Conservation (phyloP, 2,888 invertebrate genomes). For the Zaprionus obscuricornis region DNA sequence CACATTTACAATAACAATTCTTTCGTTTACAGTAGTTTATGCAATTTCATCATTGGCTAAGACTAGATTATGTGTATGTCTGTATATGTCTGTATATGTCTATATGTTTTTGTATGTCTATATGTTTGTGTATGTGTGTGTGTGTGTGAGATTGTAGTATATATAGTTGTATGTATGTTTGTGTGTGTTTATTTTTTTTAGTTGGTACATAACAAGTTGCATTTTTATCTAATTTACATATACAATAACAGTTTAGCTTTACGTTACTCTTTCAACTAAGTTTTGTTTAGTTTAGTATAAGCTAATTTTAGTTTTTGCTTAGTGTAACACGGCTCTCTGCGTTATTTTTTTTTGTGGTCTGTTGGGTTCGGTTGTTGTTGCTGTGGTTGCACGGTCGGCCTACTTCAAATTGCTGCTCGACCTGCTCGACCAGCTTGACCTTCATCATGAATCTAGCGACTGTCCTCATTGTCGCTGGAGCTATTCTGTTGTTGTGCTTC, state of each 20-base stretch:
- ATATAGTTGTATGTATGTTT: constrained; percentile 29
- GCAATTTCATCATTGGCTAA: constrained; percentile 43
- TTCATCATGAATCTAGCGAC: constrained; percentile 65
- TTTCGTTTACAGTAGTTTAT: constrained; percentile 30
- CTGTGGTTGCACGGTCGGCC: constrained; percentile 50
- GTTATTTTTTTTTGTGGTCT: constrained; percentile 12
- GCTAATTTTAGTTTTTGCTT: constrained; percentile 55
- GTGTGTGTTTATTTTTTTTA: constrained; percentile 29
- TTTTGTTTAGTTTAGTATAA: constrained; percentile 30
- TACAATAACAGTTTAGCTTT: constrained; percentile 66
- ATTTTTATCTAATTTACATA: constrained; percentile 67
- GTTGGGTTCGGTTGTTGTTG: constrained; percentile 58
- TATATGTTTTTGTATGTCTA: constrained; percentile 29
- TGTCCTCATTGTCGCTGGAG: constrained; percentile 83
- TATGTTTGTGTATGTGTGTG: constrained; percentile 27
- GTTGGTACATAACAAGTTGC: constrained; percentile 69
- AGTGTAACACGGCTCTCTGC: constrained; percentile 41
- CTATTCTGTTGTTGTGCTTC: constrained; percentile 82
- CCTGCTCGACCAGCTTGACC: background rate
- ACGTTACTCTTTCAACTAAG: constrained; percentile 36
- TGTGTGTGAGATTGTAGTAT: constrained; percentile 24
- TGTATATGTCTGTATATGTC: constrained; percentile 30
- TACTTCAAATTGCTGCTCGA: constrained; percentile 6
- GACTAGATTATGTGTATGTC: constrained; percentile 44
- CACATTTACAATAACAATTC: constrained; percentile 60